Conservation (phyloP, 1,140 invertebrate genomes). For the Lepidotrigona ventralis region DNA sequence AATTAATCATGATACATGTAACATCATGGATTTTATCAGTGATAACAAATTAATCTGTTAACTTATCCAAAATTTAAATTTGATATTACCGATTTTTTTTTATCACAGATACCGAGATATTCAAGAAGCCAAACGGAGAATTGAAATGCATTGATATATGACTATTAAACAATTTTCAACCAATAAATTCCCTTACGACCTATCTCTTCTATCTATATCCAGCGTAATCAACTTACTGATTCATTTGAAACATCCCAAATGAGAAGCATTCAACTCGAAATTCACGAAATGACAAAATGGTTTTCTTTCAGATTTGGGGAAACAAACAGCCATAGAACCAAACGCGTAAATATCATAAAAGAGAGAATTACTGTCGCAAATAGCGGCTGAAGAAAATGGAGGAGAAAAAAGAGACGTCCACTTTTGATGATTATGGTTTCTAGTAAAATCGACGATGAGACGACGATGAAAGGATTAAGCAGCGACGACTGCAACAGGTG, state of each 20-base stretch:
- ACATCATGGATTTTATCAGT: not conserved
- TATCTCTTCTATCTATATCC: not conserved
- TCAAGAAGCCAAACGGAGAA: not conserved
- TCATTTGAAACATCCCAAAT: not conserved
- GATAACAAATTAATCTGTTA: not conserved
- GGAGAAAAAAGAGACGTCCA: not conserved
- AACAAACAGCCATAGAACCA: not conserved
- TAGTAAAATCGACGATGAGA: slow-evolving; percentile 18
- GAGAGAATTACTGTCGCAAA: not conserved
- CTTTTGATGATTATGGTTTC: slow-evolving; percentile 7
- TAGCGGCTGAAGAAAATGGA: not conserved
- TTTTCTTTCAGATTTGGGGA: not conserved
- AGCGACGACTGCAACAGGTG: slow-evolving; percentile 61
- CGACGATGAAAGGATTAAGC: slow-evolving; percentile 39
- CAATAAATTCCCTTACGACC: not conserved
- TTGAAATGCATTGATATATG: not conserved
- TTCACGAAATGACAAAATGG: not conserved
- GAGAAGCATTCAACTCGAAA: not conserved
- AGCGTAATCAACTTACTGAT: not conserved
- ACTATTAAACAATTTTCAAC: not conserved
- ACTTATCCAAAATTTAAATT: too few species aligned
- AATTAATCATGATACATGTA: not conserved
- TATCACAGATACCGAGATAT: not conserved
- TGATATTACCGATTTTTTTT: too few species aligned
- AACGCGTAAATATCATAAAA: not conserved